Conservation (phyloP, 1,140 invertebrate genomes). For the Prorops nasuta region DNA sequence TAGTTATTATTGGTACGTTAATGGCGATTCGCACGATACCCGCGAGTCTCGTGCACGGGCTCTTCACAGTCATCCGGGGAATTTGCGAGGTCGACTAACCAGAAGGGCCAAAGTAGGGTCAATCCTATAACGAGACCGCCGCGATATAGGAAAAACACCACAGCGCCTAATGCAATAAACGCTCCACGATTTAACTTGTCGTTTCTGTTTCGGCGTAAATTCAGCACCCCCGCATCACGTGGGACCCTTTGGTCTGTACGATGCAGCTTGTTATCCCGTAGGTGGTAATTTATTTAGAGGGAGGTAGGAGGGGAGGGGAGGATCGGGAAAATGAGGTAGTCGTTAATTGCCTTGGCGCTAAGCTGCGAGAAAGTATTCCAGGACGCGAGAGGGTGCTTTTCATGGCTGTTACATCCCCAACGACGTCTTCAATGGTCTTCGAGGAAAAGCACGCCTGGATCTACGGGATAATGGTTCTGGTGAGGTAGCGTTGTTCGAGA, state of each 20-base stretch:
- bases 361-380: conserved; percentile 44
- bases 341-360: conserved; percentile 48
- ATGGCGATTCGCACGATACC: conserved; percentile 26
- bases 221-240: conserved; percentile 18
- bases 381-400: conserved; percentile 5
- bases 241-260: conserved; percentile 14
- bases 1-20: conserved; percentile 24
- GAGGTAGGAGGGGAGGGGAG: not conserved
- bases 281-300: conserved; percentile 50
- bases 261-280: conserved; percentile 12
- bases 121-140: conserved; percentile 17
- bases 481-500: no score
- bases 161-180: conserved; percentile 51
- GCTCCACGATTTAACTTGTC: conserved; percentile 12
- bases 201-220: conserved; percentile 41
- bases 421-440: no score
- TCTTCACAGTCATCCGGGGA: conserved; percentile 28
- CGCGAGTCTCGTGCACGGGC: conserved; percentile 20
- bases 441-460: no score
- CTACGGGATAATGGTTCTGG: no score
- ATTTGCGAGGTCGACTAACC: conserved; percentile 17
- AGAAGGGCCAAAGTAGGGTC: conserved; percentile 20
- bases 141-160: conserved; percentile 41
- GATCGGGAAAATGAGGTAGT: conserved; percentile 34
- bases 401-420: not conserved